Evolutionary conservation across 2,113 vertebrate genomes (phyloP), one percentile per base, ranked within the genome.

Genomic region (Garra rufa): DNA sequence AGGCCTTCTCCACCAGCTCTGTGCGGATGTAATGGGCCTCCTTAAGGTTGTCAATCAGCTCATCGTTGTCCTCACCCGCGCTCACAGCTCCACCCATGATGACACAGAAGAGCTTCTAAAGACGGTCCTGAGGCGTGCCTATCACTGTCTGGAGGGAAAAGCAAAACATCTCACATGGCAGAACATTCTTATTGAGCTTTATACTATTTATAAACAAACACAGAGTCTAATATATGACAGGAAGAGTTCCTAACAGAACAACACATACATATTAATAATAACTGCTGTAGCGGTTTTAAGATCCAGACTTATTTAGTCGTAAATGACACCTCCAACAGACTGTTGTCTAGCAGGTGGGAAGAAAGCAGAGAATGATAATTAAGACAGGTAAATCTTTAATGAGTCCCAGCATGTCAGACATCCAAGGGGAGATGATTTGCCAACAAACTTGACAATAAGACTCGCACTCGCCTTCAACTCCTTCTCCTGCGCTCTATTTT

Each of bases 41-140:
- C 88, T 98, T 99, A 92, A 99, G 87, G 87, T 99, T 98, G 89
- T 99, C 98, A 6, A 99, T 98, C 85, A 99, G 92, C 65, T 99
- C 98, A 0, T 99, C 97, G 0, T 99, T 99, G 93, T 99, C 98
- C 89, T 99, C 98, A 1, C 98, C 98, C 0, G 98, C 98, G 6
- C 98, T 99, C 87, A 99, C 97, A 0, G 98, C 98, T 55, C 98
- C 98, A 70, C 98, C 98, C 98, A 99, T 99, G 87, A 91, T 95
- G 88, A 84, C 84, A 85, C 52, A 55, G 38, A 79, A 69, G 69
- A 88, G 85, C 81, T 19, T 76, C 69, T 80, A 78, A 30, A 34
- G n/a, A 63, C 48, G 59, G 74, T 81, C 70, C 21, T 19, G 83
- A 71, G 14, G 34, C 41, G 50, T 48, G 61, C 21, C 34, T 81